Percentiles rank a stretch among this genome's conserved stretches.
Conservation (phyloP, 2,113 vertebrate species). For the Motacilla tschutschensis region DNA sequence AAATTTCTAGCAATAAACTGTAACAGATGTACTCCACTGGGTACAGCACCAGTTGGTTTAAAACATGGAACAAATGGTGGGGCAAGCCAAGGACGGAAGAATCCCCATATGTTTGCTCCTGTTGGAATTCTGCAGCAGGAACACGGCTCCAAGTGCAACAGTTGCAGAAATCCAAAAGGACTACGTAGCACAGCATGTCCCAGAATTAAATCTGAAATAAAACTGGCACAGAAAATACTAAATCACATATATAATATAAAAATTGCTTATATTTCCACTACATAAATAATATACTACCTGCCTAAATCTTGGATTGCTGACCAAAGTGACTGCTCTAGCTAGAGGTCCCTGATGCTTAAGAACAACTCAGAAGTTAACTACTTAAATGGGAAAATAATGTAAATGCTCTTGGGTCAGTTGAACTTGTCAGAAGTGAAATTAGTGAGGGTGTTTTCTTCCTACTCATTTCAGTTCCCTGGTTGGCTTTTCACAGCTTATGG, state of each 20-base stretch:
- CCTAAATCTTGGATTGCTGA: neutral
- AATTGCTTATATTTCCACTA: neutral
- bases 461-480: neutral
- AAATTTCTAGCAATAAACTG: slow-evolving; percentile 61
- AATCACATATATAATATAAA: neutral
- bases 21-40: slow-evolving; percentile 70
- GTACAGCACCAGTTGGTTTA: slow-evolving; percentile 63
- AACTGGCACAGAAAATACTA: slow-evolving; percentile 16
- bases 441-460: neutral
- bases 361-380: neutral
- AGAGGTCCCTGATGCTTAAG: neutral
- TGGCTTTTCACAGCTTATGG: neutral
- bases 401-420: slow-evolving; percentile 1
- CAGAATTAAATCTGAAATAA: slow-evolving; percentile 51
- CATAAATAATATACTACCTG: neutral
- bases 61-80: slow-evolving; percentile 54
- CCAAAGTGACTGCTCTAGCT: neutral
- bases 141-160: slow-evolving; percentile 47
- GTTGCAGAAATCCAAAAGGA: slow-evolving; percentile 61
- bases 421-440: slow-evolving; percentile 6
- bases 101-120: slow-evolving; percentile 63
- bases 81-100: slow-evolving; percentile 64
- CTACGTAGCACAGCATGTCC: slow-evolving; percentile 2
- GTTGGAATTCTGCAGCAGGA: slow-evolving; percentile 58
- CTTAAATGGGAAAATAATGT: neutral